Base-by-base conservation (phyloP, 2,888 invertebrate species). In the Biston stratarius region DNA sequence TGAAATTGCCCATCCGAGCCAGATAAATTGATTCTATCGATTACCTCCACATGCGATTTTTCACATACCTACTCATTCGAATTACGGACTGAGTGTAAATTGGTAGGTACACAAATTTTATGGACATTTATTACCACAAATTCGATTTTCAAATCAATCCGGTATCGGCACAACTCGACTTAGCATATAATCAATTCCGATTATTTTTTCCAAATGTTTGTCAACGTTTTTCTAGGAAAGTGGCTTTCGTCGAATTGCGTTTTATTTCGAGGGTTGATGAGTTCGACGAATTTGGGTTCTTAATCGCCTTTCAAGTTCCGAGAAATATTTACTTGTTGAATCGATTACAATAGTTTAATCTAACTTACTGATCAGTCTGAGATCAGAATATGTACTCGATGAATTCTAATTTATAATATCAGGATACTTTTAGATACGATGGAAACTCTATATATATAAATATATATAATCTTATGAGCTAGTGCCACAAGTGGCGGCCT, bases 181-280 rank as follows among this genome's bases (percentile, higher is more conserved):
- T n/a, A 40, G 44, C 33, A 38, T 58, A 36, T 52, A 57, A 53
- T 49, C 24, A 42, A 55, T 51, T 64, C 57, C 49, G 49, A 65
- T 62, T 64, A 64, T 61, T 51, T 61, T 61, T 57, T 24, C 24
- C 33, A 53, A 61, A 61, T 64, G 64, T 64, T 55, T 59, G 57
- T 61, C 48, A 59, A 45, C 52, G 33, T 33, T 58, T 57, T 68
- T 58, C 61, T 47, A 36, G 42, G 53, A 47, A 64, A 61, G 38
- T 40, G 12, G 45, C 38, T 33, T 57, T 15, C 64, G 59, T 15
- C 33, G 51, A 52, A 64, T 49, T 40, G 48, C 34, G 40, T 38
- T 59, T 48, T 11, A 51, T 51, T 67, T 38, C 33, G 53, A 62
- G 15, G n/a, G 24, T 34, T 6, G 11, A 42, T 45, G 10, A 42